Percentiles rank a stretch among this genome's conserved stretches.
These are phyloP conservation scores for Basileuterus tristriatus DNA, from an alignment of 2,797 vertebrate species.

Conservation along the genomic window DNA sequence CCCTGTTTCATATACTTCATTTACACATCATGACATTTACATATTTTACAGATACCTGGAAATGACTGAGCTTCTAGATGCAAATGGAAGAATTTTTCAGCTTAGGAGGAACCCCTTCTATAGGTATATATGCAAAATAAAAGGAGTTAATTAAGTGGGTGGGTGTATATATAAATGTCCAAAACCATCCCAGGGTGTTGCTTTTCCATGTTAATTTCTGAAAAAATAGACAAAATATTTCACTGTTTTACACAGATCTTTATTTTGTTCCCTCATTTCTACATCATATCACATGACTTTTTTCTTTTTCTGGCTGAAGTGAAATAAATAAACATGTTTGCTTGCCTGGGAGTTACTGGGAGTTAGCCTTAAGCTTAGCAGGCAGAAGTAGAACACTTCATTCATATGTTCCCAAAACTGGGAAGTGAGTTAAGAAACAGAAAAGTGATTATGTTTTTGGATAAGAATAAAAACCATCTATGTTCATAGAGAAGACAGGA, in stretches of 20 bases:
- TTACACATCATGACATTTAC: background rate
- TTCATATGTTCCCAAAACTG: background rate
- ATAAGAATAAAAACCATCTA: background rate
- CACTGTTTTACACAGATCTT: background rate
- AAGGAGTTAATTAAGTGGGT: background rate
- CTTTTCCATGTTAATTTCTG: background rate
- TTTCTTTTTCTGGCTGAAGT: background rate
- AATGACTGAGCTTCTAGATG: constrained; percentile 81
- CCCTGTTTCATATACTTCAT: background rate
- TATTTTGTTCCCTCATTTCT: background rate
- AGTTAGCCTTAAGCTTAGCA: background rate
- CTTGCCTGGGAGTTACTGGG: background rate
- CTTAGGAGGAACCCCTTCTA: constrained; percentile 82
- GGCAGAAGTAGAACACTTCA: background rate
- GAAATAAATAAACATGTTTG: background rate
- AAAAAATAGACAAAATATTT: background rate
- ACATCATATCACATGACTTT: background rate
- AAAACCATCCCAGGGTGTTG: background rate
- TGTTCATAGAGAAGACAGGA: background rate
- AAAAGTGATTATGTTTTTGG: background rate
- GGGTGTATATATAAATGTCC: background rate
- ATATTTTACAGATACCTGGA: constrained; percentile 77
- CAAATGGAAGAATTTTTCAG: constrained; percentile 82
- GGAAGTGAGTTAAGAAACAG: background rate
- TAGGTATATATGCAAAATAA: constrained; percentile 74